Percentiles rank a stretch among this genome's conserved stretches.
Conservation (phyloP, 2,113 vertebrate species). For the Oceanites oceanicus region DNA sequence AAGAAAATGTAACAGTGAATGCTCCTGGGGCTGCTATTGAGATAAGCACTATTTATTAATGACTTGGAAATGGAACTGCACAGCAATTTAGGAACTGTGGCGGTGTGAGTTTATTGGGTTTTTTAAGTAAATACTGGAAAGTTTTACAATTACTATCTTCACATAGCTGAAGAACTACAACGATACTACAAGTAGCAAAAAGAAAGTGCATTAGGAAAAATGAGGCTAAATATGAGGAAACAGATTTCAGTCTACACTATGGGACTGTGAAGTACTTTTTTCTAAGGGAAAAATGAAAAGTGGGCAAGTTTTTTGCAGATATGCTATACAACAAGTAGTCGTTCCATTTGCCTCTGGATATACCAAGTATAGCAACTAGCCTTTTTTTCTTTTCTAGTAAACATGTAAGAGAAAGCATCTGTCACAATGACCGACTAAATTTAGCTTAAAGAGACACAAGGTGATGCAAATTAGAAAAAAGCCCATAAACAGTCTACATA, state of each 20-base stretch:
- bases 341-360: not conserved
- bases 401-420: not conserved
- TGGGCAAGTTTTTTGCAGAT: not conserved
- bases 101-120: fast-evolving
- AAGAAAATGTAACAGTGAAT: not conserved
- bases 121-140: not conserved
- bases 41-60: not conserved
- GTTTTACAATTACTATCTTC: not conserved
- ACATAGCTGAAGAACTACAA: not conserved
- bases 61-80: not conserved
- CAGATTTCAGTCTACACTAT: not conserved
- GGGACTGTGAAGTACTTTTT: not conserved
- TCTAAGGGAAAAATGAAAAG: not conserved
- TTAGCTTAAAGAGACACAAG: not conserved
- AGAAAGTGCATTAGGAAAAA: not conserved
- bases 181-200: not conserved
- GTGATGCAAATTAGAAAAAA: not conserved
- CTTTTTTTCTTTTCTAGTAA: not conserved
- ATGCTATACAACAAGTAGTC: not conserved
- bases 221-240: not conserved
- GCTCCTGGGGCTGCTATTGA: not conserved
- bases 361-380: not conserved
- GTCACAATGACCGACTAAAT: not conserved
- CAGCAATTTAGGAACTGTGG: not conserved
- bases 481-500: not conserved